Conservation (phyloP, 2,888 invertebrate genomes). For the Octonoba sinensis region DNA sequence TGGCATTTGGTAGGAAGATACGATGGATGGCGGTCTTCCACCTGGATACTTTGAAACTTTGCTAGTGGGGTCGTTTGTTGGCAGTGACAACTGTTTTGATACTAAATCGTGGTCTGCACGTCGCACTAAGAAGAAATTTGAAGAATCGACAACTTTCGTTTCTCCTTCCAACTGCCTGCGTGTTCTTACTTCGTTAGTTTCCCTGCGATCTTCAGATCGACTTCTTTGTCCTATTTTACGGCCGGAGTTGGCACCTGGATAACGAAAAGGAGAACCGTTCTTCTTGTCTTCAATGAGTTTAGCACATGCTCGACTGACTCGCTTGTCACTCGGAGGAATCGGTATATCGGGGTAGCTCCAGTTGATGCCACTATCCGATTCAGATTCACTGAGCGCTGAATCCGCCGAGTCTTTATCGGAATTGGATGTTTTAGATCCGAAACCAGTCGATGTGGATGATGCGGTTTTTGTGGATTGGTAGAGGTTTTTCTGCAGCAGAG, state of each 20-base stretch:
- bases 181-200: constrained; percentile 39
- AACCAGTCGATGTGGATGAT: constrained; percentile 38
- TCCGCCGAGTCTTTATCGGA: constrained; percentile 60
- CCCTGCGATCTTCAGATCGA: constrained; percentile 54
- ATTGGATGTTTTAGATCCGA: constrained; percentile 45
- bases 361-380: constrained; percentile 57
- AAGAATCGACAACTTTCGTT: constrained; percentile 59
- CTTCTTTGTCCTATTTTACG: constrained; percentile 44
- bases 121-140: constrained; percentile 47
- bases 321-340: constrained; percentile 2
- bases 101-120: constrained; percentile 2
- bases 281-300: constrained; percentile 15
- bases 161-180: constrained; percentile 25
- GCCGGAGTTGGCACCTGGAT: constrained; percentile 11
- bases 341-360: constrained; percentile 58
- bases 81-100: not conserved
- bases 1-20: constrained; percentile 64
- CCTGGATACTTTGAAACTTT: constrained; percentile 15
- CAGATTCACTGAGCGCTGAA: constrained; percentile 61
- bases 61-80: constrained; percentile 7
- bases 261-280: constrained; percentile 8
- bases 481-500: constrained; percentile 7
- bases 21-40: constrained; percentile 16
- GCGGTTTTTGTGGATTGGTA: constrained; percentile 10
- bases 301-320: constrained; percentile 18